These are phyloP conservation scores for Seladonia tumulorum DNA, from an alignment of 2,888 invertebrate genomes.

Conservation along the genomic window DNA sequence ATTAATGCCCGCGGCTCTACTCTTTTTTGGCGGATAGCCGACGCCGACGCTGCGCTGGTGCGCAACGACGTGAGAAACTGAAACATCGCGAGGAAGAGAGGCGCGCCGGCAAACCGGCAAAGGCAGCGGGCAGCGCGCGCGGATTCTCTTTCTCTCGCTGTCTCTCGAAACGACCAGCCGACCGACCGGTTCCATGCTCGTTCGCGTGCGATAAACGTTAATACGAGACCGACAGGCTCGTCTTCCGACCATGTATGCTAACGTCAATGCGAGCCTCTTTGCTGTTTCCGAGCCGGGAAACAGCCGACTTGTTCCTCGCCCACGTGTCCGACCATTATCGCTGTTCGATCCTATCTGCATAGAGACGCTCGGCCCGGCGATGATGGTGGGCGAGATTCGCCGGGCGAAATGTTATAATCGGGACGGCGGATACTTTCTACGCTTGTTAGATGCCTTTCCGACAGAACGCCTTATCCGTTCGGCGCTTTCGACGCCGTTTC, in stretches of 20 bases:
- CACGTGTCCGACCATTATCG: constrained; percentile 62
- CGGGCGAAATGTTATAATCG: constrained; percentile 60
- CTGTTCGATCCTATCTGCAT: constrained; percentile 48
- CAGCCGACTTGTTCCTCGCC: constrained; percentile 54
- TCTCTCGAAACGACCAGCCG: constrained; percentile 3
- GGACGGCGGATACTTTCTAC: neutral
- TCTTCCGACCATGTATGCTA: constrained; percentile 30
- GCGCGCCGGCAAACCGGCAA: neutral
- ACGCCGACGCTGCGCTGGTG: neutral
- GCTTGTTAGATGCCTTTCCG: neutral
- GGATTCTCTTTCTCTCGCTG: neutral
- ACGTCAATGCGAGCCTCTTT: constrained; percentile 36
- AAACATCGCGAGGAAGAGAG: constrained; percentile 36
- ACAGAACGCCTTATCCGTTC: neutral
- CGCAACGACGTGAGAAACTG: constrained; percentile 64
- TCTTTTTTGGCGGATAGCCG: constrained; percentile 63
- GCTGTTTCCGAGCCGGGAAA: constrained; percentile 17
- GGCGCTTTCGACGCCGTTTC: neutral
- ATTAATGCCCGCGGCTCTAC: constrained; percentile 66
- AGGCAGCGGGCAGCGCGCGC: too few relatives aligned
- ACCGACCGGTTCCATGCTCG: constrained; percentile 54
- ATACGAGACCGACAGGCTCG: constrained; percentile 31
- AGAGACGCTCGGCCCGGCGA: constrained; percentile 17
- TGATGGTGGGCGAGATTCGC: constrained; percentile 58
- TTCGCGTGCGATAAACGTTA: constrained; percentile 53